Conservation (phyloP, 2,113 vertebrate species). For the Columba livia region DNA sequence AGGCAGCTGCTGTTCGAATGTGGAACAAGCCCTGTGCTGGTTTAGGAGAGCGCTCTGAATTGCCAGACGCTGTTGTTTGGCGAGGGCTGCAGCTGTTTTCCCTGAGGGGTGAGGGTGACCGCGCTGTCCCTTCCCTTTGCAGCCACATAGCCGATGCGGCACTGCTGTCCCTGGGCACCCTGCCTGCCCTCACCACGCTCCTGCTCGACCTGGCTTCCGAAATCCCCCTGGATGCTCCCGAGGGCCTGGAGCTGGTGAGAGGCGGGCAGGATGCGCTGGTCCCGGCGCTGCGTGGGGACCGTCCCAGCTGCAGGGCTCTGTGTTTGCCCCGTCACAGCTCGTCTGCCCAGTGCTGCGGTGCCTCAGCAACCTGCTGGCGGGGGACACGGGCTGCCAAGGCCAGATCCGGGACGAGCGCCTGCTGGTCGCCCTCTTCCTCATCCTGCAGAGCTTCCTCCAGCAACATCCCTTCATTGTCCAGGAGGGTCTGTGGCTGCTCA, state of each 20-base stretch:
- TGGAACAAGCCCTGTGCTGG: neutral
- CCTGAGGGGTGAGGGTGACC: neutral
- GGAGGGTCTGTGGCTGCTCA: conserved; percentile 91
- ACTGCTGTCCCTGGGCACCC: conserved; percentile 75
- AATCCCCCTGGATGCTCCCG: conserved; percentile 65
- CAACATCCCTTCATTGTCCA: conserved; percentile 79
- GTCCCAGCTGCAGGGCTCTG: rapidly evolving
- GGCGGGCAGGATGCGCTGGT: neutral
- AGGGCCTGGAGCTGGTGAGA: conserved; percentile 87
- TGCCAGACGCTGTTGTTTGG: neutral
- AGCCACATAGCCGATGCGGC: conserved; percentile 71
- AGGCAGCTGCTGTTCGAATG: neutral
- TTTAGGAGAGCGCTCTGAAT: neutral
- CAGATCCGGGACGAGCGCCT: conserved; percentile 74
- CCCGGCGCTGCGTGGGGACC: rapidly evolving
- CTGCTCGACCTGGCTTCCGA: conserved; percentile 81
- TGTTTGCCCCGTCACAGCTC: conserved; percentile 71
- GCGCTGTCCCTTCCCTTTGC: neutral
- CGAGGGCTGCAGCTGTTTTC: neutral
- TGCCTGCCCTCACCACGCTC: conserved; percentile 77
- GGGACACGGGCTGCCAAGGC: conserved; percentile 20
- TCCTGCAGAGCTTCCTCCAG: conserved; percentile 80
- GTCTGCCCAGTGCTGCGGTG: conserved; percentile 89
- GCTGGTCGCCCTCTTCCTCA: conserved; percentile 80
- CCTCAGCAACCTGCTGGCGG: conserved; percentile 86